phyloP scores from a whole-genome alignment of 2,113 vertebrate genomes.

The Sturnus vulgaris region DNA sequence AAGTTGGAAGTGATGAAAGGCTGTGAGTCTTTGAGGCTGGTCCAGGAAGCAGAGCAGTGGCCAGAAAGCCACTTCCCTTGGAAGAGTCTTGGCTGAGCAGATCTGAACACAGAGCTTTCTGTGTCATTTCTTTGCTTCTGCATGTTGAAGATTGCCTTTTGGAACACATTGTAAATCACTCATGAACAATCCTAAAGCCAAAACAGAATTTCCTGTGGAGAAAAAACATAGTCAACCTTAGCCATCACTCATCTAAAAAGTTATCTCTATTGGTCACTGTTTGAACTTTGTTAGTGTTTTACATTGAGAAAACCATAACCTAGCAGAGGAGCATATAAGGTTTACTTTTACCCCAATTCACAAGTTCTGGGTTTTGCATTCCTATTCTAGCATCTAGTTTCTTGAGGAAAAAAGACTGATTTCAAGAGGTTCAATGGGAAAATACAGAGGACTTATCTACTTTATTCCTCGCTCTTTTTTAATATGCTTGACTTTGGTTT shows the following conservation, averaged over 20 bases:
- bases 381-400: not conserved
- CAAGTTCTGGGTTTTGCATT: not conserved
- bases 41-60: not conserved
- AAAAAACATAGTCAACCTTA: not conserved
- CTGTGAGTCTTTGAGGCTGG: not conserved
- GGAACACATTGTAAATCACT: constrained; percentile 5
- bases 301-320: not conserved
- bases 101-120: not conserved
- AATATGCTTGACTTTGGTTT: not conserved
- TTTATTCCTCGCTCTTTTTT: not conserved
- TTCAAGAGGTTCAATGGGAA: not conserved
- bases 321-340: not conserved
- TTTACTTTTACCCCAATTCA: not conserved
- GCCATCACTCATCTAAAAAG: not conserved
- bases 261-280: not conserved
- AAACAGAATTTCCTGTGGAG: not conserved
- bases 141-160: not conserved
- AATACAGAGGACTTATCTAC: not conserved
- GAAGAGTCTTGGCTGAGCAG: not conserved
- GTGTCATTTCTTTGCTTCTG: not conserved
- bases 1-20: not conserved
- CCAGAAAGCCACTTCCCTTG: not conserved
- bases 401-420: rapidly evolving
- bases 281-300: not conserved
- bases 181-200: not conserved